Base-by-base conservation (phyloP, 2,113 vertebrate species). In the Nansenia antarctica region DNA sequence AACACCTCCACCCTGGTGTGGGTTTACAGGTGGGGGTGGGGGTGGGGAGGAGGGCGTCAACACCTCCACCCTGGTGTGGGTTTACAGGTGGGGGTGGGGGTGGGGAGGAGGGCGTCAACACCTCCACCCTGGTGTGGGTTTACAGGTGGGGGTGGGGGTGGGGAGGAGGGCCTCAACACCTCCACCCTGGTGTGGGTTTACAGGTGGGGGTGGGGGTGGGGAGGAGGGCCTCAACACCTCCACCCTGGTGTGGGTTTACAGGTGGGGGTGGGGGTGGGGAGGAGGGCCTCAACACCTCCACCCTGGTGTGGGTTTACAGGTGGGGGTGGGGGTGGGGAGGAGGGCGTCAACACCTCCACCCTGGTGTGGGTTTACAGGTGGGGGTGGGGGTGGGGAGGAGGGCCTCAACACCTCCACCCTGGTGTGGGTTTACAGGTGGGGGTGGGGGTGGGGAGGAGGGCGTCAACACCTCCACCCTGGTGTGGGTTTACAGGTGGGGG, bases 401-500 rank as follows among this genome's bases (percentile, higher is more conserved):
- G 34, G 34, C 11, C 6, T n/a, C n/a, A n/a, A 65, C 62, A 65
- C 70, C 62, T 65, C 62, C 64, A 35, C 14, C n/a, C 69, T 9
- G 27, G 7, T 24, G 47, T 26, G 20, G 5, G 45, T 31, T 20
- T 42, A 35, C 26, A 27, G n/a, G 37, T 39, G 2, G 37, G 37
- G 83, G 82, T 85, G 84, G 77, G 82, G 80, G 78, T 76, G 76
- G 79, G 77, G 80, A 74, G 39, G 62, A n/a, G 18, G 27, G 61
- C n/a, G n/a, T n/a, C n/a, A n/a, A n/a, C n/a, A n/a, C n/a, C n/a
- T n/a, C n/a, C n/a, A n/a, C n/a, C n/a, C n/a, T n/a, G n/a, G n/a
- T n/a, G n/a, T n/a, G n/a, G n/a, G n/a, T n/a, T n/a, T n/a, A n/a
- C n/a, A n/a, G n/a, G n/a, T 7, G 26, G 39, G 62, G 39, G 20